Evolutionary conservation across 2,797 vertebrate species (phyloP), one percentile per base, ranked within the genome.

Genomic region (Neosalanx taihuensis): DNA sequence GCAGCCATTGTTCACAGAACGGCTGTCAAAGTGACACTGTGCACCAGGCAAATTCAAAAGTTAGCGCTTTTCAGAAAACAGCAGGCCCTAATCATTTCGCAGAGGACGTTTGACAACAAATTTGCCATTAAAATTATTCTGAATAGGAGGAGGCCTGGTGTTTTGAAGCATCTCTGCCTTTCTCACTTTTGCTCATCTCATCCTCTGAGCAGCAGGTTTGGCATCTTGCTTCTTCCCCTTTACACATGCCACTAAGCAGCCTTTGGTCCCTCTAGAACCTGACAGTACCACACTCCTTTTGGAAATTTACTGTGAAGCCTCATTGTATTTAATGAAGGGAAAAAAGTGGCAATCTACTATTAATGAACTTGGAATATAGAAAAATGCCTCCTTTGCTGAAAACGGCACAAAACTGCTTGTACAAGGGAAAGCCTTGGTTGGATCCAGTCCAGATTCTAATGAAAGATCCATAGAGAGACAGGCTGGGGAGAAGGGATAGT

Each of bases 61-160:
- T 93, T 91, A 88, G 88, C 88, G 89, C 89, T 91, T 93, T 90
- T 87, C 84, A 89, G 86, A 88, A 84, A 92, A 85, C 89, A 90
- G 88, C 84, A 71, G 91, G 89, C 81, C 90, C 90, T 92, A 92
- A 93, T 93, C 91, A 92, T 92, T 90, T 83, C 74, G 77, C 51
- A 66, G n/a, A 87, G 86, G 89, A 92, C 86, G 87, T 87, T 88
- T 93, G 92, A 93, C 92, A 93, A 93, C 89, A 91, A 91, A 92
- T 94, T 92, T 91, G 82, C 92, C 91, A 92, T 93, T 93, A 91
- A 94, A 93, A 93, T 92, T 85, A 91, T 91, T 84, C 78, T 81
- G 88, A 86, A 88, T 80, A 73, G 80, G 86, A 83, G 79, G 77
- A 85, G 80, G 73, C 30, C 67, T 75, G 82, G 71, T 81, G 79